Conservation (phyloP, 1,140 invertebrate species). For the Eriosoma lanigerum region DNA sequence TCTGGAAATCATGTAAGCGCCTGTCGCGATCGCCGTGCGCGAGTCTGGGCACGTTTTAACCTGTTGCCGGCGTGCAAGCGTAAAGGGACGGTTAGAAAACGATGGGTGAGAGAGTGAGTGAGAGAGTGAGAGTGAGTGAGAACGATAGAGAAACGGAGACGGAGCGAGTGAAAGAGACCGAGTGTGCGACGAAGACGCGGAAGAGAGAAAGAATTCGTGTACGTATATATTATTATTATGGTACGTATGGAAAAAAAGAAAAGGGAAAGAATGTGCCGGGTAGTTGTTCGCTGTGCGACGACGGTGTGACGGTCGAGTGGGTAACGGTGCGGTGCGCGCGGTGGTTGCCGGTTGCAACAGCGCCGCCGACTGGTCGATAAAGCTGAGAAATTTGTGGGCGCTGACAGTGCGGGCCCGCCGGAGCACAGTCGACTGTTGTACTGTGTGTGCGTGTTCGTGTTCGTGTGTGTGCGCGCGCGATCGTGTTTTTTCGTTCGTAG, state of each 20-base stretch:
- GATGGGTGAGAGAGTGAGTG: not conserved
- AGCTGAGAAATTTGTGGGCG: constrained; percentile 52
- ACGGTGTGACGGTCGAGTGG: not conserved
- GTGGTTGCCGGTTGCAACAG: constrained; percentile 51
- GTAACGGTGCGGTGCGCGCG: not conserved
- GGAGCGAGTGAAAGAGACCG: not conserved
- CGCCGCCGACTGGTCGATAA: constrained; percentile 50
- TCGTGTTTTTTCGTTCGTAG: constrained; percentile 30
- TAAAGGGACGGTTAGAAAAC: constrained; percentile 36
- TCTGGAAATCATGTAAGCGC: constrained; percentile 23
- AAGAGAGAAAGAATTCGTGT: not conserved
- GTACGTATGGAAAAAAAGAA: not conserved
- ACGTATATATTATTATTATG: not conserved
- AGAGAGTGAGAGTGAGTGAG: not conserved
- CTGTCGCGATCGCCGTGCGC: not conserved
- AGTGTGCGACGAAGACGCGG: too few relatives aligned
- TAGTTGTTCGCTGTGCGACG: not conserved
- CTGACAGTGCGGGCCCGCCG: constrained; percentile 50
- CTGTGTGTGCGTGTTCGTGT: not conserved
- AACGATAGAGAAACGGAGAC: not conserved
- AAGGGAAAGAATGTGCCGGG: constrained; percentile 37
- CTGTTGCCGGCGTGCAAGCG: constrained; percentile 44
- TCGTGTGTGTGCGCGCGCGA: not conserved
- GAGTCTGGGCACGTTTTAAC: constrained; percentile 49
- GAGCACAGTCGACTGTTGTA: constrained; percentile 41